phyloP scores from a whole-genome alignment of 2,888 invertebrate species.

The Baronia brevicornis region DNA sequence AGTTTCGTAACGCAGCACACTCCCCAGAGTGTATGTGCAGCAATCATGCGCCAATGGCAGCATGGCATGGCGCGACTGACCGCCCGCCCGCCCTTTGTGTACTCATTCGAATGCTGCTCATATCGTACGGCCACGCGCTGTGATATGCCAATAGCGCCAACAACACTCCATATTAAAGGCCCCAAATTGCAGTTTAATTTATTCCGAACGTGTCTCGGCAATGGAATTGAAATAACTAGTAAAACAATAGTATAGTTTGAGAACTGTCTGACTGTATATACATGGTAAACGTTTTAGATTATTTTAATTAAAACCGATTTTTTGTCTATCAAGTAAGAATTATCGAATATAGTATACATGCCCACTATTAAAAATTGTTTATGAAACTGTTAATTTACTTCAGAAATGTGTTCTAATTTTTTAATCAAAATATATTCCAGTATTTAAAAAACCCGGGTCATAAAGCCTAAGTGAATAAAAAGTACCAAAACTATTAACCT shows the following conservation, averaged over 20 bases:
- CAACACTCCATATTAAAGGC: constrained; percentile 72
- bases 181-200: constrained; percentile 74
- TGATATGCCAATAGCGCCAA: constrained; percentile 62
- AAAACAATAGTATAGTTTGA: constrained; percentile 64
- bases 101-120: constrained; percentile 67
- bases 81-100: constrained; percentile 67
- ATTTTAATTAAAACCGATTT: no score
- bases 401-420: no score
- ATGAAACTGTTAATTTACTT: no score
- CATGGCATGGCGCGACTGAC: constrained; percentile 37
- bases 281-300: constrained; percentile 13
- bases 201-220: constrained; percentile 72
- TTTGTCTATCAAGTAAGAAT: no score
- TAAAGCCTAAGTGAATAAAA: no score
- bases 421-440: no score
- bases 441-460: no score
- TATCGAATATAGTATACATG: no score
- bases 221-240: constrained; percentile 70
- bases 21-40: constrained; percentile 36
- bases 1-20: constrained; percentile 7
- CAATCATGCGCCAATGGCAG: constrained; percentile 41
- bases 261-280: constrained; percentile 51
- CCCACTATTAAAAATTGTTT: no score
- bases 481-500: no score
- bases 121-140: constrained; percentile 52